A percentile compares a stretch with the other conserved stretches of the same genome.
These are phyloP conservation scores for Eudasyphora cyanicolor DNA, from an alignment of 2,888 invertebrate genomes.

Conservation along the genomic window DNA sequence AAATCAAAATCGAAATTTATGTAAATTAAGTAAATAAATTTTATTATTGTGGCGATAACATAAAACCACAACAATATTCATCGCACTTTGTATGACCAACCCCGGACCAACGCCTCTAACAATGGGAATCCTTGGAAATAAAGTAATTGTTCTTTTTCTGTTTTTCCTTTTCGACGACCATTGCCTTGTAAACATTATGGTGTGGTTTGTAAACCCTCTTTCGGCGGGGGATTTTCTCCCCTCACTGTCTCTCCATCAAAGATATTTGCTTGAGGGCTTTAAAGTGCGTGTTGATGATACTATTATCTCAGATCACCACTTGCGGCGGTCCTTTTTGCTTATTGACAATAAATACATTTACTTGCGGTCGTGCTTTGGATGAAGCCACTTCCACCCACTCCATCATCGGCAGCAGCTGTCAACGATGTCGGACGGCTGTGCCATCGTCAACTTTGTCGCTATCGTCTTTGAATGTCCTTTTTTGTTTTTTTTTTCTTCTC, in stretches of 20 bases:
- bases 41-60: constrained; percentile 72
- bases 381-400: neutral
- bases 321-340: constrained; percentile 69
- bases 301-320: constrained; percentile 76
- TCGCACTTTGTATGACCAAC: constrained; percentile 29
- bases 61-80: constrained; percentile 61
- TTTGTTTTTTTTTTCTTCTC: neutral
- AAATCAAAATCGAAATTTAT: constrained; percentile 69
- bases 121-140: constrained; percentile 62
- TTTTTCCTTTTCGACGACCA: constrained; percentile 39
- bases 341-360: constrained; percentile 51
- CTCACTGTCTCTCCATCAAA: too few relatives aligned
- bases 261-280: constrained; percentile 22
- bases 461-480: constrained; percentile 49
- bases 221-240: constrained; percentile 49
- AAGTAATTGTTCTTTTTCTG: constrained; percentile 66
- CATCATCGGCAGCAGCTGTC: constrained; percentile 66
- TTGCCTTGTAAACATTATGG: constrained; percentile 59
- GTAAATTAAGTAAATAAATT: constrained; percentile 74
- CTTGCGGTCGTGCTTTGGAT: constrained; percentile 23
- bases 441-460: constrained; percentile 40
- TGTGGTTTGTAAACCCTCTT: constrained; percentile 31
- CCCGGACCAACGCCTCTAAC: constrained; percentile 66
- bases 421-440: constrained; percentile 62
- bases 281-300: constrained; percentile 76